Evolutionary conservation across 2,797 vertebrate species (phyloP), one percentile per base, ranked within the genome.

Genomic region (Enteromius argenteus): DNA sequence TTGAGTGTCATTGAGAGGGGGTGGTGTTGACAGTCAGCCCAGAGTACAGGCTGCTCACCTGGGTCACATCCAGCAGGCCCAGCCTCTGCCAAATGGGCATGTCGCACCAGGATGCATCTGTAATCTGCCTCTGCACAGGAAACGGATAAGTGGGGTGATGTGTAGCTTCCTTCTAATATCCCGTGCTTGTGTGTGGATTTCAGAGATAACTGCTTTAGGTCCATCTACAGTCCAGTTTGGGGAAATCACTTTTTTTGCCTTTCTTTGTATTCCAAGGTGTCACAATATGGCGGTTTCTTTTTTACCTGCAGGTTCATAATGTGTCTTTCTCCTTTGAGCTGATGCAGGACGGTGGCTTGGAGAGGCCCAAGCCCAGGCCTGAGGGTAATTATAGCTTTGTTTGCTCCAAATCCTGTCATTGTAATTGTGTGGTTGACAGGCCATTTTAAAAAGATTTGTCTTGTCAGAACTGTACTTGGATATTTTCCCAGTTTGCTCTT

Each of bases 281-380:
- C 35, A 49, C n/a, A 71, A 60, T 37, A 66, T 7, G 19, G 13
- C 30, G 13, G n/a, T 77, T 72, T 56, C 42, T 71, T 72, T 68
- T 32, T 56, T 53, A 27, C 53, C 88, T 90, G 35, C 90, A 99
- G 97, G 98, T 99, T 4, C 91, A 98, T 90, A 99, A 99, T 1
- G 97, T 99, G 66, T 97, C 97, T 76, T 98, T 99, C 89, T 96
- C 98, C 2, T 99, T 99, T 90, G 98, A 99, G 66, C 95, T 99
- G 90, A 99, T 99, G 98, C 97, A 99, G 89, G 98, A 99, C 3
- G 97, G 97, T 83, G 97, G 98, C 66, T 84, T 99, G 90, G 97
- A 99, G 94, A 97, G 96, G 91, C 98, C 98, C 71, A 99, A 99
- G 81, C 98, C 98, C 32, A 94, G 98, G 74, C 96, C 97, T 67